Evolutionary conservation across 2,888 invertebrate species (phyloP), one percentile per base, ranked within the genome.

Genomic region (Cetonia aurata): DNA sequence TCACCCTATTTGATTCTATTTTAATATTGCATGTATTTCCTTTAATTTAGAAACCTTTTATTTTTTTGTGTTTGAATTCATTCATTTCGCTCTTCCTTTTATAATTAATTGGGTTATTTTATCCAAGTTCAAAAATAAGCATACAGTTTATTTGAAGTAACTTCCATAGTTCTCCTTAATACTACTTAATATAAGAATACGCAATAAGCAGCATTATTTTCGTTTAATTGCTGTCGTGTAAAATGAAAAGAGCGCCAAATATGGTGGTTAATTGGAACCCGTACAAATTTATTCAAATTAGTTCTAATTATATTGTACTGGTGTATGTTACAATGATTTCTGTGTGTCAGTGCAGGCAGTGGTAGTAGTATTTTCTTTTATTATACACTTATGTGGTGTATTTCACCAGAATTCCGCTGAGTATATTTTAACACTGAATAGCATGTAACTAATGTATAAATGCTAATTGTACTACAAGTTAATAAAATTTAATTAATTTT

Each of bases 251-350:
- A 31, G 50, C 48, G 31, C 62, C 60, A 60, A 60, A 65, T 48
- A 65, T 50, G 37, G 50, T 31, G n/a, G 17, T 65, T 65, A 62
- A 62, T 62, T 62, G 62, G 62, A 62, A 48, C 9, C 62, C 17
- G 62, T 48, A 60, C 46, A 60, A 48, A 48, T 65, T 65, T 65
- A 65, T 65, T 50, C 62, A 65, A 52, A 65, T 50, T 50, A 50
- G 33, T 65, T 37, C 50, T 65, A 65, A 65, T 50, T 65, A 50
- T 52, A 12, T 48, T 6, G 33, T 33, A 37, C 50, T 65, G 48
- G 17, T 37, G 17, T 50, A 41, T 50, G 41, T 65, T 48, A 62
- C 48, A 62, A 50, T 65, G 50, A 65, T 50, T 50, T 52, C 8
- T 37, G 10, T 37, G 9, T 65, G 41, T 50, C 12, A 33, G n/a